Percentiles rank a stretch among this genome's conserved stretches.
phyloP scores from a whole-genome alignment of 2,113 vertebrate species.

The Triplophysa rosa region DNA sequence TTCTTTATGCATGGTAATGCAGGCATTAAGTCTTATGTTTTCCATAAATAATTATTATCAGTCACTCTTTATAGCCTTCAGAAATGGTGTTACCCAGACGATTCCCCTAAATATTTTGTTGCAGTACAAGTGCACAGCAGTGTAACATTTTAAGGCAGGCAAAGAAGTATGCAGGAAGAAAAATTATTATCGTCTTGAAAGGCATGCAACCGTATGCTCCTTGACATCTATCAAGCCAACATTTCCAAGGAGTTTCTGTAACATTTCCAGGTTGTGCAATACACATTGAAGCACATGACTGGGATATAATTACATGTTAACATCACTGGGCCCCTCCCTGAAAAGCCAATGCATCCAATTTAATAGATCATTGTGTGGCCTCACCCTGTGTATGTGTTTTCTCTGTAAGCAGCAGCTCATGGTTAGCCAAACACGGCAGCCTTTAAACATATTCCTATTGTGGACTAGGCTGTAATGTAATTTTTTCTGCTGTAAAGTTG shows the following conservation, averaged over 20 bases:
- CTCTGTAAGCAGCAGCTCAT: slow-evolving; percentile 59
- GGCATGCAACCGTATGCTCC: background rate
- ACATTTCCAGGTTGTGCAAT: slow-evolving; percentile 61
- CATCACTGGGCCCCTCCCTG: slow-evolving; percentile 69
- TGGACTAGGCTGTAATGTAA: too few species aligned
- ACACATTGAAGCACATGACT: slow-evolving; percentile 74
- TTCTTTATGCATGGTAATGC: too few species aligned
- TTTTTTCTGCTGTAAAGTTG: too few species aligned
- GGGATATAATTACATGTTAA: slow-evolving; percentile 76
- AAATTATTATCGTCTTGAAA: background rate
- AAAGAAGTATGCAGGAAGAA: background rate
- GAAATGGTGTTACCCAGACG: too few species aligned
- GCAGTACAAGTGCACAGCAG: background rate
- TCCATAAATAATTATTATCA: too few species aligned
- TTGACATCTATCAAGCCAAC: slow-evolving; percentile 22
- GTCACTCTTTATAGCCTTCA: too few species aligned
- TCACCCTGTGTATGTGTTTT: slow-evolving; percentile 38
- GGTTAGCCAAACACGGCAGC: slow-evolving; percentile 68
- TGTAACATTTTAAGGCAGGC: background rate
- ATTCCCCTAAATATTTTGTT: background rate
- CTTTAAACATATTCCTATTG: slow-evolving; percentile 59
- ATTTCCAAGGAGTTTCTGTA: slow-evolving; percentile 45
- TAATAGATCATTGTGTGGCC: slow-evolving; percentile 63
- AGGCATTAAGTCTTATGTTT: too few species aligned
- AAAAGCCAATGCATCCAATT: slow-evolving; percentile 72